Evolutionary conservation across 2,797 vertebrate species (phyloP), one percentile per base, ranked within the genome.

Genomic region (Danionella dracula): DNA sequence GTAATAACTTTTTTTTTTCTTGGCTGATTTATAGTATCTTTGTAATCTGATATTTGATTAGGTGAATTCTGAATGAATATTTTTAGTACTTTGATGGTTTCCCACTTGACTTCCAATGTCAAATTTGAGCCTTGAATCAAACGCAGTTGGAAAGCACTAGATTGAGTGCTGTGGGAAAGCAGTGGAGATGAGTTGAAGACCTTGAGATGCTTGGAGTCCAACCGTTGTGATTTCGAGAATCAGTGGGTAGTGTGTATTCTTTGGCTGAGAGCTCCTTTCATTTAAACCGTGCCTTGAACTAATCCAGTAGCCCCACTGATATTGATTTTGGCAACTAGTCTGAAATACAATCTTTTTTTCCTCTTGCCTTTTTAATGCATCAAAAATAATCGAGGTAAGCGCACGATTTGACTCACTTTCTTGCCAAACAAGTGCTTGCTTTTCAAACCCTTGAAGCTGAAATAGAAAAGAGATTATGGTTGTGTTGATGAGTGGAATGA

Each of bases 291-390:
- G 62, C 40, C 62, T 55, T 66, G 42, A 66, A 49, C 64, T 57
- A 66, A 66, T 57, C 51, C 64, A 66, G 53, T 57, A 66, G 64
- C 48, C 35, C 53, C 53, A 56, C 51, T 56, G 42, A 66, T 56
- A 55, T 31, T 66, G 41, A 21, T 15, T 56, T 66, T 66, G 63
- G 63, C 63, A 66, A 20, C 42, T 37, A 2, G 15, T 23, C 29
- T 65, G 40, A 54, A 65, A 54, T 54, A 45, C 19, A 27, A 64
- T 20, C 21, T 31, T 48, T 56, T 56, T 38, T 23, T 15, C 1
- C 13, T 38, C 20, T 9, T 44, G 15, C 31, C 46, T 37, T 20
- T 55, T 63, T 31, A 34, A 44, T 42, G 27, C 31, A 34, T 65
- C 13, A 27, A 55, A 46, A 17, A 46, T 46, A 29, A 37, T 37